Evolutionary conservation across 2,113 vertebrate genomes (phyloP), one percentile per base, ranked within the genome.

Genomic region (Aspidoscelis tigris): DNA sequence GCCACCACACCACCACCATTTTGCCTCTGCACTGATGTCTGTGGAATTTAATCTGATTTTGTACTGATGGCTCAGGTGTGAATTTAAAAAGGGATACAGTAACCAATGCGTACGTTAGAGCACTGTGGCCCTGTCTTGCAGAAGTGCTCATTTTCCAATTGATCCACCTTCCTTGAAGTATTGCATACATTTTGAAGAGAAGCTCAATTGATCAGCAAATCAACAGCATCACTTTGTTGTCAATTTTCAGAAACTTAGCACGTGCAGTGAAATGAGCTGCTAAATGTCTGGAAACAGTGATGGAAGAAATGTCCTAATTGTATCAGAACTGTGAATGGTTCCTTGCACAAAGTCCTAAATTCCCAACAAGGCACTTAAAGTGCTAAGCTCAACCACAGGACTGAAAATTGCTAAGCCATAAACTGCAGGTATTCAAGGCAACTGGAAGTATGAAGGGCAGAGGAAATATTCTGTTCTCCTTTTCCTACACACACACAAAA

Each of bases 91-190:
- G 64, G 21, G 21, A 26, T 12, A 39, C 5, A 39, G 14, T n/a
- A 39, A 50, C 75, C 39, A 39, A 39, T 9, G 58, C 18, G 58
- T 14, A 86, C 85, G 24, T n/a, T 14, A 16, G 75, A 72, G 41
- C 16, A 20, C 16, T n/a, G 43, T 72, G 70, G 18, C 18, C n/a
- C 55, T 64, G 3, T 12, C 55, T 44, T 41, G n/a, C 9, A 61
- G 61, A 66, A 39, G 73, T 33, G 79, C 81, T 89, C 22, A 18
- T 33, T 69, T 82, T 55, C 76, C 39, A 78, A 14, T n/a, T 41
- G 55, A 64, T 61, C 10, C 53, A 61, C 18, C 61, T 7, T 7
- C 12, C 53, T 20, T 16, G 4, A 7, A 61, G 58, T 78, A 1
- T n/a, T 24, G 21, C 20, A 2, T 2, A 43, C 8, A 65, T 78